Base-by-base conservation (phyloP, 2,113 vertebrate genomes). In the Pygathrix nemaeus region DNA sequence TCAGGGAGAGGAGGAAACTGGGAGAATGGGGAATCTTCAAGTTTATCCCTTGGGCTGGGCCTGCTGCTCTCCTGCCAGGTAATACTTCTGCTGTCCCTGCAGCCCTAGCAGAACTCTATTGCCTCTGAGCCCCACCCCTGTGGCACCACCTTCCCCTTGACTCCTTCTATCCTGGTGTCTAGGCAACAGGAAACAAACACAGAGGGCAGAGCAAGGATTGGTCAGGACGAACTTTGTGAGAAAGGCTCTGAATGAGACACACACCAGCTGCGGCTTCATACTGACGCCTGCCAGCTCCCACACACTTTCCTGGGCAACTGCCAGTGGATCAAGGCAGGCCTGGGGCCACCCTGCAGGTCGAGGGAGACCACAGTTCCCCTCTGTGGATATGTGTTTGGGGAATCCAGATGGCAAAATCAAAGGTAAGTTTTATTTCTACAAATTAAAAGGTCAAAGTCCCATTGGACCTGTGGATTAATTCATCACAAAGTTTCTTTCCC, bases 171-270 rank as follows among this genome's bases (percentile, higher is more conserved):
- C 70, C 32, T 45, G 9, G 95, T 87, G 83, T 95, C 97, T 35
- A 73, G 94, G 98, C 96, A 97, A 98, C 87, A 3, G 80, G 90
- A 92, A 96, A 96, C 96, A 98, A 98, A 97, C 91, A 97, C 17
- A 55, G 64, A 61, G 20, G 43, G 73, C 40, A 40, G 76, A 57
- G 59, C 3, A 79, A 83, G 4, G 78, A 40, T 85, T 48, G 82
- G 85, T 72, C 16, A 11, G 79, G 91, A 64, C 17, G 4, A 55
- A 48, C 86, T 96, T 79, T 40, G 32, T 25, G 35, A 55, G 40
- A 40, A 82, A 81, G 61, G 8, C 38, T 79, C 21, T 16, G n/a
- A 94, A 40, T 20, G n/a, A 75, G 61, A 92, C 50, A 55, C 27
- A 40, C 50, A 16, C 38, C 52, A 5, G 59, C 61, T 64, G 61